Conservation (phyloP, 1,140 invertebrate genomes). For the Cydia strobilella region DNA sequence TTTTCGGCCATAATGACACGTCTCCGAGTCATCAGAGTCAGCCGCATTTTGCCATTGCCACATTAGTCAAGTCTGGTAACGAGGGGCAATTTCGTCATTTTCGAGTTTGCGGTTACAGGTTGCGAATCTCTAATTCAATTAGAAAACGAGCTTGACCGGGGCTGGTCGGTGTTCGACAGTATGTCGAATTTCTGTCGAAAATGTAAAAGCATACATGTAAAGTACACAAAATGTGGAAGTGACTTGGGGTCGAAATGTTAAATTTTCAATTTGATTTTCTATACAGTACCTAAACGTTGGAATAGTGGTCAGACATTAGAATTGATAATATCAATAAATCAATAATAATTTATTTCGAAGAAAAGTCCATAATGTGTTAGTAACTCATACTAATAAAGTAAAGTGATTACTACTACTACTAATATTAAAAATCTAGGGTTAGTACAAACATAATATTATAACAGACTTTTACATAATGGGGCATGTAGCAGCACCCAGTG, state of each 20-base stretch:
- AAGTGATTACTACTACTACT: too few species aligned
- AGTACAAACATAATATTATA: too few species aligned
- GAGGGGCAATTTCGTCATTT: conserved; percentile 17
- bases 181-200: not conserved
- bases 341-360: too few species aligned
- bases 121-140: conserved; percentile 27
- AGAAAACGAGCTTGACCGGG: conserved; percentile 14
- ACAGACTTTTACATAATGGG: too few species aligned
- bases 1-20: not conserved
- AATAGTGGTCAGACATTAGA: too few species aligned
- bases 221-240: not conserved
- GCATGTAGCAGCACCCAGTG: too few species aligned
- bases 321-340: too few species aligned
- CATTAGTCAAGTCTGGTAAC: conserved; percentile 18
- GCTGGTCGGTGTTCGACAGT: not conserved
- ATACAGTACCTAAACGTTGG: too few species aligned
- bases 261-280: too few species aligned
- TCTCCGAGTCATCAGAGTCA: conserved; percentile 11
- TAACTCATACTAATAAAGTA: too few species aligned
- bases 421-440: too few species aligned
- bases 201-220: not conserved
- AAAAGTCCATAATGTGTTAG: too few species aligned
- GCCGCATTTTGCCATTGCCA: conserved; percentile 25
- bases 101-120: conserved; percentile 14
- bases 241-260: not conserved